Base-by-base conservation (phyloP, 2,113 vertebrate species). In the Progne subis region DNA sequence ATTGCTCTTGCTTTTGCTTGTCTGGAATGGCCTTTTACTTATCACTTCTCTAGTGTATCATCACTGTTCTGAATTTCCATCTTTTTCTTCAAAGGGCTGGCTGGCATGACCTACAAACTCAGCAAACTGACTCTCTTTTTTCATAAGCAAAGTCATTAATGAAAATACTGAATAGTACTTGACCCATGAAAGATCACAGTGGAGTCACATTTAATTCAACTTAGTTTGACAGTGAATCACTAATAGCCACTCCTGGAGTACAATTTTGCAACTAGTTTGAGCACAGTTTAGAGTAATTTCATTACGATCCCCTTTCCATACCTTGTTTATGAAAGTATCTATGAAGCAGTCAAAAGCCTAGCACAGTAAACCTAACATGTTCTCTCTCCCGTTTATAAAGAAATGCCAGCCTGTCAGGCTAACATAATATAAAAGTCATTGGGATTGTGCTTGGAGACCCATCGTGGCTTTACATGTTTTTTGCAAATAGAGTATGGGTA, bases 221-320 rank as follows among this genome's bases (percentile, higher is more conserved):
- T 86, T 37, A 32, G 43, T 82, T 71, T 88, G 79, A 41, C 70
- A 79, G 47, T 88, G 90, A 94, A 92, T 91, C 94, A 88, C 32
- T 94, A 91, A 72, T 60, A 88, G 63, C 13, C 15, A 52, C 71
- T 69, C 41, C 24, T 59, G 23, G 29, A 68, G 53, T 47, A 71
- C 59, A 94, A 77, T 88, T 92, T 86, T 95, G 67, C 55, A 94
- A 83, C 8, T 16, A 68, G 31, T 65, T 72, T 64, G 67, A 76
- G 59, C 55, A 65, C 8, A 92, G 9, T 91, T 92, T 43, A 32
- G 28, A 90, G 65, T 37, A n/a, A 64, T 91, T 90, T 91, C 52
- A 59, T 63, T 29, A 68, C 72, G 50, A 74, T 28, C 16, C 8
- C 8, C 21, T 47, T 64, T 76, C 41, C 43, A 72, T 60, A 23